Evolutionary conservation across 2,888 invertebrate species (phyloP), one percentile per base, ranked within the genome.

Genomic region (Pyrgus malvae): DNA sequence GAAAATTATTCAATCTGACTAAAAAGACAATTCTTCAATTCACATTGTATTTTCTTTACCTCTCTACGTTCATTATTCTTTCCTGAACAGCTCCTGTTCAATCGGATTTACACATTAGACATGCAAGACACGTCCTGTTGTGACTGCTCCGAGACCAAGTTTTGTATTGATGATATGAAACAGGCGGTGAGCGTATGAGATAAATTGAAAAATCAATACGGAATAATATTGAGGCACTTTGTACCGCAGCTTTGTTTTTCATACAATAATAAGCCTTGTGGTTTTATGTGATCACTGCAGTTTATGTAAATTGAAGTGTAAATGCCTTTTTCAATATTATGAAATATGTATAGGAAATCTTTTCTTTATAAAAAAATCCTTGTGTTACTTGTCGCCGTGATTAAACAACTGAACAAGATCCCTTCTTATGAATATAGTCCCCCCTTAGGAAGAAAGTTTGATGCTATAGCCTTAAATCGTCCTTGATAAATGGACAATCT

Each of bases 1-100:
- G 71, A 79, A 81, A 83, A 82, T 88, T 86, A 88, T 86, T 87
- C 83, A 83, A 88, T 86, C 84, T 86, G 76, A 76, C 79, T 76
- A 76, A 73, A 68, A 74, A 83, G 80, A 86, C 83, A 82, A 83
- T 81, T 81, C 67, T 80, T 78, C 81, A 78, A 78, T 80, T 82
- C 71, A 74, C 80, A 78, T 79, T 82, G 80, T 83, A 69, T 59
- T 48, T 64, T 61, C 64, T 71, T 76, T 76, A 78, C 76, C 72
- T 71, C 67, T 68, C 64, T 68, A 68, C 61, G 57, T 75, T 29
- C 12, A 35, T 45, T 80, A 75, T 77, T 76, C 72, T 78, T 75
- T 75, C 72, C 73, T 72, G 76, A 81, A 84, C 83, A 87, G 83
- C 79, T 84, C 80, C 80, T 75, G 82, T 85, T 85, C 82, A 83